phyloP scores from a whole-genome alignment of 2,888 invertebrate genomes.

The Protodeltote pygarga region DNA sequence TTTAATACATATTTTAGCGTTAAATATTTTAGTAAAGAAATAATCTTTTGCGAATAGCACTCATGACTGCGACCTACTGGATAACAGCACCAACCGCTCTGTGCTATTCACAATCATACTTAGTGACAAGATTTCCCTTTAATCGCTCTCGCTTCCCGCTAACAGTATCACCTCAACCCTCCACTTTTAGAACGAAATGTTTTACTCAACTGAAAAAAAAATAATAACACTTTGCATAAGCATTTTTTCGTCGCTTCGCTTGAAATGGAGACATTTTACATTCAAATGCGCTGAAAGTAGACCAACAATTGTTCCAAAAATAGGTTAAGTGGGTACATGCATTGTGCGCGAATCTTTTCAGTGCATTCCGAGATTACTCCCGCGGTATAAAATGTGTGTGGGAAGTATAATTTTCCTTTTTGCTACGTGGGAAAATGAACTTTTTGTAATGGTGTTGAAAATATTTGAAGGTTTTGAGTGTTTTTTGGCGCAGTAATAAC shows the following conservation, averaged over 20 bases:
- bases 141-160: constrained; percentile 46
- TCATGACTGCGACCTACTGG: no score
- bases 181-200: constrained; percentile 62
- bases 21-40: no score
- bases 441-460: not conserved
- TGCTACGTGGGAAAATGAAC: not conserved
- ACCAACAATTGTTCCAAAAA: constrained; percentile 58
- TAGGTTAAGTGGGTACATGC: constrained; percentile 61
- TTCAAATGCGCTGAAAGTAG: constrained; percentile 65
- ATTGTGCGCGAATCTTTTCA: constrained; percentile 46
- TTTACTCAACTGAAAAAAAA: constrained; percentile 65
- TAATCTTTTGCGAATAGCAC: no score
- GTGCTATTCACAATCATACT: no score
- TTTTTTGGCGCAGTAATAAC: no score
- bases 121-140: no score
- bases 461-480: no score
- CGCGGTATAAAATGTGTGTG: not conserved
- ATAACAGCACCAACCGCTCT: no score
- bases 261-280: constrained; percentile 65
- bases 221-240: constrained; percentile 86
- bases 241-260: constrained; percentile 73
- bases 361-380: constrained; percentile 25
- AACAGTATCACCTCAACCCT: constrained; percentile 39
- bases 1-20: no score
- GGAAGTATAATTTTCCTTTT: not conserved